Evolutionary conservation across 2,888 invertebrate species (phyloP).

Genomic region (Atherix ibis): DNA sequence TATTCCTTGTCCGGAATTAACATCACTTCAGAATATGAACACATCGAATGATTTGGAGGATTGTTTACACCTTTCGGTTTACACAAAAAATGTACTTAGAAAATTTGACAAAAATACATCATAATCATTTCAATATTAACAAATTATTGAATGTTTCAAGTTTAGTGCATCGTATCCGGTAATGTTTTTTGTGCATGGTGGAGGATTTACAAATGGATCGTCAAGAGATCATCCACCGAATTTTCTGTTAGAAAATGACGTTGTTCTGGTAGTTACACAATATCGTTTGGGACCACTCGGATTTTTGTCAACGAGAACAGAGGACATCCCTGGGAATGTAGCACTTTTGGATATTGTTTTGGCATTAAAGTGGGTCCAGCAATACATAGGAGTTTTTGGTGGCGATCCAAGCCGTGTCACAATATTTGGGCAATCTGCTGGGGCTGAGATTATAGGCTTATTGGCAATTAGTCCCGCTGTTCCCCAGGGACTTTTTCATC

Average conservation of each 20-base stretch:
- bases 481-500: conserved; percentile 27
- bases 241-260: conserved; percentile 33
- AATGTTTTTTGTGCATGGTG: conserved; percentile 34
- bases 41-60: conserved; percentile 24
- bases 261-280: conserved; percentile 35
- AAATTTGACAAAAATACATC: not conserved
- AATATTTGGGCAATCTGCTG: conserved; percentile 39
- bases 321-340: conserved; percentile 38
- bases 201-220: conserved; percentile 30
- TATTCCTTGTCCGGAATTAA: conserved; percentile 24
- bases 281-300: conserved; percentile 37
- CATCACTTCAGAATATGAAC: conserved; percentile 12
- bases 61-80: conserved; percentile 27
- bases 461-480: conserved; percentile 32
- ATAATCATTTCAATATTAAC: not conserved
- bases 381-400: conserved; percentile 35
- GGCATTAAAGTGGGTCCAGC: conserved; percentile 37
- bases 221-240: conserved; percentile 27
- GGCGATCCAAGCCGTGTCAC: conserved; percentile 36
- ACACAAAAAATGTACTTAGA: conserved; percentile 26
- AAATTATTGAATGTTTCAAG: conserved; percentile 13
- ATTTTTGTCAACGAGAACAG: conserved; percentile 34
- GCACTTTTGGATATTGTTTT: conserved; percentile 35
- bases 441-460: conserved; percentile 33
- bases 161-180: conserved; percentile 25